A percentile compares a stretch with the other conserved stretches of the same genome.
phyloP scores from a whole-genome alignment of 2,797 vertebrate species.

The Alfaro cultratus region DNA sequence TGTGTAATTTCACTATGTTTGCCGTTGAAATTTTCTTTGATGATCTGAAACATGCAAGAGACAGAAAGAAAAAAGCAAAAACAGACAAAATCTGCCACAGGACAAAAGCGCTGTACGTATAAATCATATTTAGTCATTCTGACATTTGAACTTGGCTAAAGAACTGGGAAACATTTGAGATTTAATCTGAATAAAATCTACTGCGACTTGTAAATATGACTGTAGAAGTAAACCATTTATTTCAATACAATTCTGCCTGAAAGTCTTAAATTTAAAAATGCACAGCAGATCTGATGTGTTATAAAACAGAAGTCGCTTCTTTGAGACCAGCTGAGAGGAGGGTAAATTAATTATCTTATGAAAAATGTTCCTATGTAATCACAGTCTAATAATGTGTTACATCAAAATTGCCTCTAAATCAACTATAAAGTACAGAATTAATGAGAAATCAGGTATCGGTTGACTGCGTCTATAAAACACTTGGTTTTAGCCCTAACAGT shows the following conservation, averaged over 20 bases:
- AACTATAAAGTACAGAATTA: slow-evolving; percentile 1
- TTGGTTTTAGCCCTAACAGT: slow-evolving; percentile 26
- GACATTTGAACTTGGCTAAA: neutral
- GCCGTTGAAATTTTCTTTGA: neutral
- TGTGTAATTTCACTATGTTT: neutral
- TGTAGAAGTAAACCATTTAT: neutral
- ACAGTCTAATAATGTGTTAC: neutral
- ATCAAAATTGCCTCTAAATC: neutral
- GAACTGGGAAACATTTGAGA: neutral
- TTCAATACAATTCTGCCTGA: neutral
- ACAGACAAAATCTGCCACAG: neutral
- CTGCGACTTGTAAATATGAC: neutral
- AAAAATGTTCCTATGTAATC: neutral
- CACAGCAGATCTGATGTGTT: neutral
- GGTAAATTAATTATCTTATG: neutral
- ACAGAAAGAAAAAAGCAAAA: neutral
- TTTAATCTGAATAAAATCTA: neutral
- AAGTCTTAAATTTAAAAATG: neutral
- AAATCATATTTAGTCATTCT: neutral
- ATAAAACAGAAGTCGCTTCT: neutral
- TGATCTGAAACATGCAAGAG: neutral
- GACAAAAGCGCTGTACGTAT: neutral
- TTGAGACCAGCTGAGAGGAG: neutral
- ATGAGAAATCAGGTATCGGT: neutral
- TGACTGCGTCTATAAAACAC: slow-evolving; percentile 11